phyloP scores from a whole-genome alignment of 2,888 invertebrate species.

The Teleogryllus oceanicus region DNA sequence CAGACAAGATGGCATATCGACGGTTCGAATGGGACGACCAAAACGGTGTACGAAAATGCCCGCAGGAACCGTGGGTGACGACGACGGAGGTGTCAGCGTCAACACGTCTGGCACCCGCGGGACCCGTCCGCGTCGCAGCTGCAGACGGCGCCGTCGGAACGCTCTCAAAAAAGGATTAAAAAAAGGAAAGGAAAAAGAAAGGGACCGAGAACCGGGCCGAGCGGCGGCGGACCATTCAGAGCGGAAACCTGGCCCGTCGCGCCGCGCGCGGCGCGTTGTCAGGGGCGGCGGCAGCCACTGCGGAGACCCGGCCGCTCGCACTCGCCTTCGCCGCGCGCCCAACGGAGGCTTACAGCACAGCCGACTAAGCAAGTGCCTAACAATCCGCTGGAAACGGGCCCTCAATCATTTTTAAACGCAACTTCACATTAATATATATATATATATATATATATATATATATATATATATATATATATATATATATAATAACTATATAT shows the following conservation, averaged over 20 bases:
- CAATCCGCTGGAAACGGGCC: no score
- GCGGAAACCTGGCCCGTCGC: background rate
- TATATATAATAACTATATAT: no score
- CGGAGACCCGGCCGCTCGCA: no score
- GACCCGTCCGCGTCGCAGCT: background rate
- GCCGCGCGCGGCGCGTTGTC: background rate
- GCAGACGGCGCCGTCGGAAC: background rate
- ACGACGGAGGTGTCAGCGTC: background rate
- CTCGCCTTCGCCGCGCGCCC: no score
- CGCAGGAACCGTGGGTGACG: background rate
- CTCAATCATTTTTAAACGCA: no score
- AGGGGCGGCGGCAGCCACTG: background rate
- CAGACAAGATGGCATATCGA: no score
- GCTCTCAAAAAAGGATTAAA: background rate
- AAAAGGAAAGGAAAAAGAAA: constrained; percentile 11
- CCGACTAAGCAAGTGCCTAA: no score
- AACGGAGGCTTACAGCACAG: no score
- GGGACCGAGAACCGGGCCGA: constrained; percentile 18
- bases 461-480: no score
- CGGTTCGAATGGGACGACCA: no score
- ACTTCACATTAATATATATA: no score
- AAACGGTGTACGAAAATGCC: background rate
- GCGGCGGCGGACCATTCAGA: constrained; percentile 5
- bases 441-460: no score
- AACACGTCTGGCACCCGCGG: background rate